Conservation (phyloP, 2,888 invertebrate species). For the Leptarthrus brevirostris region DNA sequence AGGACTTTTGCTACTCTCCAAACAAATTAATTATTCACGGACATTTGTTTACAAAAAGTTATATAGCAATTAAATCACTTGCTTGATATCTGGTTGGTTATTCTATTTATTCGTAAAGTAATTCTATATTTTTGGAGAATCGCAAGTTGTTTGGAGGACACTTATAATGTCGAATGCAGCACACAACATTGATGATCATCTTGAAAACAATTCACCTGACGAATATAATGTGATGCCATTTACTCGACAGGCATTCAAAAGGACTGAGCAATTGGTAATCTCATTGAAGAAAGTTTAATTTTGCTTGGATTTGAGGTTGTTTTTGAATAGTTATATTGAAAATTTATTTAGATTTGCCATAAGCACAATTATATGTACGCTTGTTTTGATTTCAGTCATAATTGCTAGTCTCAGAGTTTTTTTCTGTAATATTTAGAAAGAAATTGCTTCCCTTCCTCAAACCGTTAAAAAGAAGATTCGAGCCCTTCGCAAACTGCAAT, state of each 20-base stretch:
- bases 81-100: slow-evolving; percentile 4
- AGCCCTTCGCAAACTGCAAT: slow-evolving; percentile 87
- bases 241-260: slow-evolving; percentile 48
- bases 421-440: not conserved
- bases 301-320: too few relatives aligned
- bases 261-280: slow-evolving; percentile 56
- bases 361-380: not conserved
- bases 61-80: slow-evolving; percentile 12
- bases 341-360: too few relatives aligned
- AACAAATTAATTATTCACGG: slow-evolving; percentile 27
- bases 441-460: slow-evolving; percentile 44
- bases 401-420: too few relatives aligned
- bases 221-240: slow-evolving; percentile 23
- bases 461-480: slow-evolving; percentile 76
- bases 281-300: not conserved
- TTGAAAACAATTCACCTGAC: slow-evolving; percentile 4
- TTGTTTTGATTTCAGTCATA: not conserved
- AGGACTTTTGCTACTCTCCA: not conserved
- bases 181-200: slow-evolving; percentile 13
- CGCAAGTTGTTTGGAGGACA: not conserved
- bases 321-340: too few relatives aligned
- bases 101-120: not conserved
- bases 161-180: not conserved
- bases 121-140: not conserved
- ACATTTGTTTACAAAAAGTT: not conserved